phyloP scores from a whole-genome alignment of 2,888 invertebrate genomes.

The Laothoe populi region DNA sequence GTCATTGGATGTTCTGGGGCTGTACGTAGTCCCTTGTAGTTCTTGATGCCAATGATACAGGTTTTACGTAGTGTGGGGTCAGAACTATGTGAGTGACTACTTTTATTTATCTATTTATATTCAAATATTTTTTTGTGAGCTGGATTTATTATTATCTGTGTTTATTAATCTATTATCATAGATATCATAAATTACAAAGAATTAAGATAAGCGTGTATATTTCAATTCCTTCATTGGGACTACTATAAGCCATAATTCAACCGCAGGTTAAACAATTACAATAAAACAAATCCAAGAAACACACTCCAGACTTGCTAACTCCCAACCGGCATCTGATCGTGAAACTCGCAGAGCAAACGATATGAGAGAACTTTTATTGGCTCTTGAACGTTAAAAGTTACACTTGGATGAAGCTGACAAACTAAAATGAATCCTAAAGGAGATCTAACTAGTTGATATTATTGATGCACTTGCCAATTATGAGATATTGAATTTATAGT shows the following conservation, averaged over 20 bases:
- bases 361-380: slow-evolving; percentile 16
- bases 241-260: neutral
- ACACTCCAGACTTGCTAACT: neutral
- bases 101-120: no score
- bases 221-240: neutral
- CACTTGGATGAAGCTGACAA: neutral
- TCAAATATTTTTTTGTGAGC: neutral
- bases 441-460: neutral
- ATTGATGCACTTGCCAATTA: neutral
- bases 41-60: no score
- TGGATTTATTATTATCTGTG: neutral
- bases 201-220: neutral
- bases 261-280: neutral
- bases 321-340: neutral
- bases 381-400: slow-evolving; percentile 12
- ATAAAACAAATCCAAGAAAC: neutral
- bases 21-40: no score
- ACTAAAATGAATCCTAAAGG: neutral
- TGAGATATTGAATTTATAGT: neutral
- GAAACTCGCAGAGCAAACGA: slow-evolving; percentile 18
- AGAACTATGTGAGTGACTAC: no score
- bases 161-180: neutral
- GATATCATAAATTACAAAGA: neutral
- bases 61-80: no score
- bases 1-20: no score